Conservation (phyloP, 2,113 vertebrate genomes). For the Atlantisia rogersi region DNA sequence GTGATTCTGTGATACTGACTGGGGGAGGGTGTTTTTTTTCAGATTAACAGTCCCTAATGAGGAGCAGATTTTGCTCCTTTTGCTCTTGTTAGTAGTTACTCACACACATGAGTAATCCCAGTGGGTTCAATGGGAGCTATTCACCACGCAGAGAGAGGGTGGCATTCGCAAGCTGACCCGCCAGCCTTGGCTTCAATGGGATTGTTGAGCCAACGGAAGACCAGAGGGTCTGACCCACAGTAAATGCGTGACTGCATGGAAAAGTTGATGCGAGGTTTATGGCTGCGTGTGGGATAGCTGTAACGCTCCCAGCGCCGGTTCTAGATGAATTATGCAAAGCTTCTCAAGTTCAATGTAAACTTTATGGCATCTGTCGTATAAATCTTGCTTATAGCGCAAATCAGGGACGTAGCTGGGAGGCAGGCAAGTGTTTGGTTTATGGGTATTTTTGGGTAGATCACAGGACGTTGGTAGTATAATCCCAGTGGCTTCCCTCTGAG, state of each 20-base stretch:
- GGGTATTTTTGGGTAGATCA: neutral
- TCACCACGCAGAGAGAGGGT: neutral
- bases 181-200: slow-evolving; percentile 30
- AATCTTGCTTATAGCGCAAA: neutral
- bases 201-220: slow-evolving; percentile 25
- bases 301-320: neutral
- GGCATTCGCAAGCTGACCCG: slow-evolving; percentile 23
- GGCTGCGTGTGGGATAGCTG: neutral
- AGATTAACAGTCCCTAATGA: neutral
- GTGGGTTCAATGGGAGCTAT: slow-evolving; percentile 41
- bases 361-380: neutral
- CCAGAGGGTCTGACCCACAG: slow-evolving; percentile 3
- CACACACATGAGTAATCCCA: slow-evolving; percentile 34
- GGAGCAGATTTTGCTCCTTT: slow-evolving; percentile 15
- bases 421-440: neutral
- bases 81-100: neutral
- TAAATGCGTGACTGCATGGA: neutral
- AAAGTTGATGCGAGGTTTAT: neutral
- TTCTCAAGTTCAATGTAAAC: neutral
- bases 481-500: neutral
- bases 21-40: neutral
- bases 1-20: neutral
- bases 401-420: neutral
- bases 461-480: neutral
- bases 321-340: neutral